Base-by-base conservation (phyloP, 2,888 invertebrate species). In the Seira musarum region DNA sequence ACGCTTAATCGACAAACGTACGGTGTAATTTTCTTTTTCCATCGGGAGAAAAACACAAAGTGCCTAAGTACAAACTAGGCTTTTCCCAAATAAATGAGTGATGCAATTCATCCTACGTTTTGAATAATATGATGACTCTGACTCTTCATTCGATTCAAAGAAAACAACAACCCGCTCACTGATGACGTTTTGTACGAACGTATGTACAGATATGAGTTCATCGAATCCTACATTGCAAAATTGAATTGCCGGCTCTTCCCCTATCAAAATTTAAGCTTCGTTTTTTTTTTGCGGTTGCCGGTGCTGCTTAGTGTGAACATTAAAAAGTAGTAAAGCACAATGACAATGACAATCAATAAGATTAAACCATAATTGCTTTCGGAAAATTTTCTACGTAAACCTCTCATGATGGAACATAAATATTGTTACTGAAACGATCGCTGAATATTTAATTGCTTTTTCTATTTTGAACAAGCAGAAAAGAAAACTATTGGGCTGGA, bases 11-110 rank as follows among this genome's bases (percentile, higher is more conserved):
- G 5, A 40, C 5, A 40, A 40, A 13, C 5, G 40, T 40, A 57
- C n/a, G 57, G 57, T 57, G 57, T 57, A 57, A 57, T 57, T 57
- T 57, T 57, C 15, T 57, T 57, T 57, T n/a, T n/a, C 17, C n/a
- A n/a, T 6, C 57, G 17, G 5, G 17, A 57, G 57, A 17, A 57
- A 57, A 57, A 57, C 6, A 57, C 5, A 40, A n/a, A 17, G 17
- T 57, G 57, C 17, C 57, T 57, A n/a, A n/a, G 57, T 5, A 57
- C 13, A 57, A 57, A 57, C 15, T 15, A 10, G 17, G 57, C 57
- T 57, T n/a, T 57, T 57, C 17, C 57, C 10, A 57, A 57, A n/a
- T n/a, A n/a, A n/a, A 57, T 57, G 57, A 57, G 10, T 57, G 57
- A 57, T 57, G 57, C 57, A 57, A 57, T n/a, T 57, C 57, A 17